These are phyloP conservation scores for Spodoptera litura DNA, from an alignment of 1,140 invertebrate genomes.

Conservation along the genomic window DNA sequence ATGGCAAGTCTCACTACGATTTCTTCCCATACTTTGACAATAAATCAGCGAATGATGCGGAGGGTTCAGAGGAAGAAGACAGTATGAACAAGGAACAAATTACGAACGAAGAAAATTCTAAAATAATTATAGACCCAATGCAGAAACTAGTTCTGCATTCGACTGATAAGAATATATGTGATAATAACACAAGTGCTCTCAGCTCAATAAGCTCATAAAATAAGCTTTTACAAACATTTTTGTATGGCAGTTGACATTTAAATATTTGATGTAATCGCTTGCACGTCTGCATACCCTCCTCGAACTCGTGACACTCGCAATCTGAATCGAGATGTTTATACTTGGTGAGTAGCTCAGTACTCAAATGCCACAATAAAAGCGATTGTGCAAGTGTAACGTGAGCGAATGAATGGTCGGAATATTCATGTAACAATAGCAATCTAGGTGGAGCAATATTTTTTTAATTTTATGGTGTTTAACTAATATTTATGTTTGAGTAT, in stretches of 20 bases:
- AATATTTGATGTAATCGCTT: conserved; percentile 63
- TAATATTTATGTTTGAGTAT: conserved; percentile 22
- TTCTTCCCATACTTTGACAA: conserved; percentile 83
- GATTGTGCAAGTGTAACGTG: conserved; percentile 8
- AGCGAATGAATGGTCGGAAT: conserved; percentile 3
- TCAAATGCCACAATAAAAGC: not conserved
- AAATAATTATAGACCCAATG: conserved; percentile 84
- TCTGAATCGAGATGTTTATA: not conserved
- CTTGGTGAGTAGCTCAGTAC: not conserved
- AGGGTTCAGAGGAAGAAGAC: conserved; percentile 52
- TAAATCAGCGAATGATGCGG: conserved; percentile 62
- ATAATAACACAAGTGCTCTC: conserved; percentile 83
- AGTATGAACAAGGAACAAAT: conserved; percentile 63
- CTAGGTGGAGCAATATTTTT: conserved; percentile 39
- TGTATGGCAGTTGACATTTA: conserved; percentile 67
- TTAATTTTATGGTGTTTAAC: conserved; percentile 36
- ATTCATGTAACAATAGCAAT: conserved; percentile 52
- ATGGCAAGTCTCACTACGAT: conserved; percentile 78
- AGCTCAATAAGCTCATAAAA: conserved; percentile 80
- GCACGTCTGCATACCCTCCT: conserved; percentile 52
- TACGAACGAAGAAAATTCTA: conserved; percentile 75
- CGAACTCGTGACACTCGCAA: not conserved
- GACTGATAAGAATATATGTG: conserved; percentile 85
- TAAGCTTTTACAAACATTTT: conserved; percentile 74
- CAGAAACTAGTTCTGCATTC: conserved; percentile 83